Base-by-base conservation (phyloP, 2,888 invertebrate species). In the Entomobrya multifasciata region DNA sequence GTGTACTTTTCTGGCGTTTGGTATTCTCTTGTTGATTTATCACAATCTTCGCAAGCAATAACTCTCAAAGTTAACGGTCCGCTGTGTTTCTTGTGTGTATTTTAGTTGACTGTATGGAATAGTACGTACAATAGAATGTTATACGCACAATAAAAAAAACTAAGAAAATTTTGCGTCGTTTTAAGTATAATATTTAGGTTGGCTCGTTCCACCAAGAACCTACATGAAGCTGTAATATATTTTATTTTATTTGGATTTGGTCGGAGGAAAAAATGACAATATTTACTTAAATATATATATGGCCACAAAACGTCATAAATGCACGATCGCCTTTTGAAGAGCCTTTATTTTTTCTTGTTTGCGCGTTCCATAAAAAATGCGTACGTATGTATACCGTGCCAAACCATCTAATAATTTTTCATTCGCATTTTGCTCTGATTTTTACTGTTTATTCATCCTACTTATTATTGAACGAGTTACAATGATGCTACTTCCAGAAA, bases 1-100 rank as follows among this genome's bases (percentile, higher is more conserved):
- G 62, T 83, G 76, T 74, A 65, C 22, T 62, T 76, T 76, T 52
- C 52, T 83, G 74, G 82, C 74, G 17, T 74, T 77, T 83, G 44
- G 62, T 76, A 83, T 83, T 83, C 82, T 62, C 65, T 62, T 76
- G 62, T 83, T 83, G 82, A 83, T 83, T 83, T 83, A 83, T 83
- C 57, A 83, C 82, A 76, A 76, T 76, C 74, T 83, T 83, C 36
- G 44, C 20, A 17, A 76, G 74, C 76, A 74, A 83, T 83, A 83
- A 83, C 76, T 83, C 74, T 74, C 82, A 72, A 74, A 76, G 82
- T 65, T 83, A 83, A 83, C 82, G 82, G 82, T 76, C 76, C 52
- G 74, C 30, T 62, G 11, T 77, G n/a, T 44, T 81, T 72, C 67
- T 20, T 30, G 15, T 65, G 27, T 22, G 20, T 47, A 30, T n/a